Percentiles rank a stretch among this genome's conserved stretches.
Conservation (phyloP, 2,888 invertebrate genomes). For the Eupithecia pulchellata region DNA sequence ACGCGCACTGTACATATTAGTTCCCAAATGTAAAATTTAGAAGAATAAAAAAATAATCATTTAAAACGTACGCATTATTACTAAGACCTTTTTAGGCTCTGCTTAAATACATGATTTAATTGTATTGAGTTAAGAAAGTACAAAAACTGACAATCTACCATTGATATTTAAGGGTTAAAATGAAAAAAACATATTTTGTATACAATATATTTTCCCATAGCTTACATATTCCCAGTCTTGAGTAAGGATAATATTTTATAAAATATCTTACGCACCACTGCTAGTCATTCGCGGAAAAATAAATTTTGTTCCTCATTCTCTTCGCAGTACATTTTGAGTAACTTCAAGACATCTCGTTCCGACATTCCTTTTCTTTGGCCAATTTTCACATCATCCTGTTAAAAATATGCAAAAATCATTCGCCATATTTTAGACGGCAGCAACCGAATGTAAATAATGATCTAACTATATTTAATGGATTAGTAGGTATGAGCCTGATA, state of each 20-base stretch:
- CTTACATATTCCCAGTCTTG: neutral
- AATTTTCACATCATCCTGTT: constrained; percentile 66
- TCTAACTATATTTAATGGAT: no score
- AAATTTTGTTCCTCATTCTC: constrained; percentile 46
- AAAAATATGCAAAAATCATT: constrained; percentile 12
- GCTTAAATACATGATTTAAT: neutral
- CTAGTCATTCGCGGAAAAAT: constrained; percentile 40
- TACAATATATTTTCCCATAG: neutral
- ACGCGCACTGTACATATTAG: no score
- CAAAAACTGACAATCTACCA: neutral
- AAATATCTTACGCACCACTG: constrained; percentile 9
- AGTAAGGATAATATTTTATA: constrained; percentile 10
- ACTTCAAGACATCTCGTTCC: constrained; percentile 68
- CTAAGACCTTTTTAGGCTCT: neutral
- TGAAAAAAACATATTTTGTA: neutral
- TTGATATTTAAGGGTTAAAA: neutral
- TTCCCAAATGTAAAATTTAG: no score
- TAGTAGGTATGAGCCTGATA: neutral
- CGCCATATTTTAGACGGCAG: neutral
- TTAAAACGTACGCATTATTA: neutral
- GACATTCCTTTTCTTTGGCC: constrained; percentile 76
- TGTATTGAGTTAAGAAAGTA: neutral
- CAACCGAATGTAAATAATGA: neutral
- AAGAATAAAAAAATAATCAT: no score
- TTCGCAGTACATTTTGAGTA: constrained; percentile 77